phyloP scores from a whole-genome alignment of 2,113 vertebrate genomes.

The Crotalus helleri region DNA sequence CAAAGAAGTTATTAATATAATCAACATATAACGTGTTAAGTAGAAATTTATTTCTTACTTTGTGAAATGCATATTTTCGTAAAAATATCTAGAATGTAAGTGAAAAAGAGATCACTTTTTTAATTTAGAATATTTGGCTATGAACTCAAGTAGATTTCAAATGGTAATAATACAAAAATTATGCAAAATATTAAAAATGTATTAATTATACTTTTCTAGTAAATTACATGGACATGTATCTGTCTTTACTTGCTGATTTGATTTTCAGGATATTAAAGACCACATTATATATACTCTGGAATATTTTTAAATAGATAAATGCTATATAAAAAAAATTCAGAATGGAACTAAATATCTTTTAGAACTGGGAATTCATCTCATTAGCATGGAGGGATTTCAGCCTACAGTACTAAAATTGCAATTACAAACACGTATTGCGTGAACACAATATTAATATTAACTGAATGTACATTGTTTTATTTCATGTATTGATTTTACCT shows the following conservation, averaged over 20 bases:
- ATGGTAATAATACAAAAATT: not conserved
- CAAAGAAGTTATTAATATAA: not conserved
- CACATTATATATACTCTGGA: slow-evolving; percentile 28
- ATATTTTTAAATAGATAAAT: slow-evolving; percentile 28
- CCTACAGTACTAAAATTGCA: slow-evolving; percentile 4
- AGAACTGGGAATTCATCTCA: slow-evolving; percentile 17
- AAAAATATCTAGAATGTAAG: not conserved
- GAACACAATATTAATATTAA: slow-evolving; percentile 47
- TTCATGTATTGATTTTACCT: slow-evolving; percentile 7
- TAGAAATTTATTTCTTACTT: not conserved
- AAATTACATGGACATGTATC: slow-evolving; percentile 35
- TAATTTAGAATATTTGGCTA: not conserved
- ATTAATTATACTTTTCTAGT: slow-evolving; percentile 29
- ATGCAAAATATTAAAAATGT: slow-evolving; percentile 29
- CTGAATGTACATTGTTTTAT: slow-evolving; percentile 23
- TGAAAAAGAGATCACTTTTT: not conserved
- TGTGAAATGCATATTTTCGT: not conserved
- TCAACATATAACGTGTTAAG: not conserved
- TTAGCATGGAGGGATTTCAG: not conserved
- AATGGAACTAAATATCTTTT: slow-evolving; percentile 37
- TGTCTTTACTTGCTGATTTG: slow-evolving; percentile 14
- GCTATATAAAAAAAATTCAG: not conserved
- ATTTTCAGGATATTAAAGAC: slow-evolving; percentile 35
- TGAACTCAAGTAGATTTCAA: not conserved
- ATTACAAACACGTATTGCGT: slow-evolving; percentile 57